Percentiles rank a stretch among this genome's conserved stretches.
These are phyloP conservation scores for Abrostola triplasia DNA, from an alignment of 2,888 invertebrate species.

Conservation along the genomic window DNA sequence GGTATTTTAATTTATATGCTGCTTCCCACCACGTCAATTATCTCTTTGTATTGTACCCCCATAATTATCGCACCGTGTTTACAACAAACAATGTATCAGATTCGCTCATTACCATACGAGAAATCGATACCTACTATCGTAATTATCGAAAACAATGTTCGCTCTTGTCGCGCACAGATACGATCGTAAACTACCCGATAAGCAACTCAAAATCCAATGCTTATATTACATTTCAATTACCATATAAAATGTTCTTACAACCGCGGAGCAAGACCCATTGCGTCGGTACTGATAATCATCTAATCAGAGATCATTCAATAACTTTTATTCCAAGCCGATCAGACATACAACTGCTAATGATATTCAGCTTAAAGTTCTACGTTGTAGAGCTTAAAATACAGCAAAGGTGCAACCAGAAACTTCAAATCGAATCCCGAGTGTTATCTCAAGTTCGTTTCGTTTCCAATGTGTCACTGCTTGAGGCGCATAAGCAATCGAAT, in stretches of 20 bases:
- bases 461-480: conserved; percentile 70
- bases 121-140: conserved; percentile 76
- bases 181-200: conserved; percentile 77
- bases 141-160: conserved; percentile 72
- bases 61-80: conserved; percentile 48
- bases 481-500: conserved; percentile 60
- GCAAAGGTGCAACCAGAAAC: conserved; percentile 63
- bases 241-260: conserved; percentile 85
- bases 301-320: conserved; percentile 87
- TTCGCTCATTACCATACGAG: conserved; percentile 78
- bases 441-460: conserved; percentile 78
- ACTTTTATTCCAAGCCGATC: conserved; percentile 81
- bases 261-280: conserved; percentile 74
- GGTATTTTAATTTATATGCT: conserved; percentile 24
- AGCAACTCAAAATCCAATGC: conserved; percentile 79
- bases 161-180: conserved; percentile 63
- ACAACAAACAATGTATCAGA: conserved; percentile 58
- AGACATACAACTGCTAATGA: conserved; percentile 55
- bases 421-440: conserved; percentile 77
- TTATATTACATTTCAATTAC: conserved; percentile 87
- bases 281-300: conserved; percentile 86
- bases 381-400: conserved; percentile 68
- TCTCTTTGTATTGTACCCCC: conserved; percentile 33
- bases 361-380: conserved; percentile 61
- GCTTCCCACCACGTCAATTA: conserved; percentile 8